A percentile compares a stretch with the other conserved stretches of the same genome.
Conservation (phyloP, 2,888 invertebrate species). For the Stenolophus ochropezus region DNA sequence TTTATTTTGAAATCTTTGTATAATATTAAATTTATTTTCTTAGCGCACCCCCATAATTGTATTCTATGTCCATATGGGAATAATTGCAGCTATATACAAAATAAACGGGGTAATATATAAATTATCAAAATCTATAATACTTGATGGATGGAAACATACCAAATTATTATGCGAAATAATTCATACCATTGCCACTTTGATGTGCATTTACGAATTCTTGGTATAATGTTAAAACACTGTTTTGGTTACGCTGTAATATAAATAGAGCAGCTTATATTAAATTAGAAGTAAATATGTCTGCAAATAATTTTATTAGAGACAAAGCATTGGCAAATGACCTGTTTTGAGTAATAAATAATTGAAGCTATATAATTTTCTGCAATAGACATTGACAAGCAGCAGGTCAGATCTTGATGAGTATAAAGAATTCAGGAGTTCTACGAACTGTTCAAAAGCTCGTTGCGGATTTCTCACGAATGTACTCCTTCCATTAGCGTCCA, state of each 20-base stretch:
- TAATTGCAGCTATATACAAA: too few relatives aligned
- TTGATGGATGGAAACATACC: too few relatives aligned
- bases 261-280: constrained; percentile 3
- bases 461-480: constrained; percentile 21
- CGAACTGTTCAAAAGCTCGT: constrained; percentile 10
- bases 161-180: too few relatives aligned
- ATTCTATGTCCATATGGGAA: too few relatives aligned
- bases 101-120: too few relatives aligned
- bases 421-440: constrained; percentile 15
- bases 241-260: not conserved
- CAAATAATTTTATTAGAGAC: constrained; percentile 18
- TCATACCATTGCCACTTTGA: too few relatives aligned
- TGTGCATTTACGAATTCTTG: not conserved
- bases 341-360: not conserved
- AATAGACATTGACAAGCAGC: not conserved
- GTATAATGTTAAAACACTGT: not conserved
- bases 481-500: too few relatives aligned
- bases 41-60: too few relatives aligned
- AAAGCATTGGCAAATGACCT: not conserved
- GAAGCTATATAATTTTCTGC: not conserved
- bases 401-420: constrained; percentile 6
- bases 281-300: not conserved
- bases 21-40: too few relatives aligned
- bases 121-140: too few relatives aligned
- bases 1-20: too few relatives aligned